Evolutionary conservation across 2,888 invertebrate species (phyloP), one percentile per base, ranked within the genome.

Genomic region (Lydus trimaculatus): DNA sequence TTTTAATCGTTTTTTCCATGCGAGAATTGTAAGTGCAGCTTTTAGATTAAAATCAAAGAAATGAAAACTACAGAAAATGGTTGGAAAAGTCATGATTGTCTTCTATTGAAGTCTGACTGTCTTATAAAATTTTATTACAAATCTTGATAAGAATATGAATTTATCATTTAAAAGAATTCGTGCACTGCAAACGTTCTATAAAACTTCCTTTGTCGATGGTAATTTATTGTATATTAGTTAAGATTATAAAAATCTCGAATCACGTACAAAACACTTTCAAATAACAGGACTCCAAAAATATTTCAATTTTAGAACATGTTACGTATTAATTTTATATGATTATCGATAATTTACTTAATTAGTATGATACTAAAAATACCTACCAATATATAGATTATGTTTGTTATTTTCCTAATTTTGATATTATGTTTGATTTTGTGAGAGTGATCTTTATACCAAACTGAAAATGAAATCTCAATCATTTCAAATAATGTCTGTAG

Each of bases 111-210:
- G 20, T 48, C 20, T 48, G 48, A 9, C 28, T 31, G 13, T 8
- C 31, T 15, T 60, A 20, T 60, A 60, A 60, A 60, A 60, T 33
- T 60, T 25, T 36, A 60, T 60, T 60, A 20, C 13, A 60, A 9
- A 33, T 60, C 60, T 31, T 36, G 20, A 20, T 48, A 20, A 48
- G 20, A 20, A 48, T 48, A 48, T 48, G 48, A 48, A 60, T 60
- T 60, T 33, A 60, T 60, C 60, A 33, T 31, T 60, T n/a, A 60
- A 60, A 23, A 1, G 60, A 17, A 11, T 31, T 60, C 60, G n/a
- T 60, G 31, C 31, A 60, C 23, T 60, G 17, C 8, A 33, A 33
- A 11, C 31, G n/a, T n/a, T 31, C 13, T 20, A 20, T 17, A 48
- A 48, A 31, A 17, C 33, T 60, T 60, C 31, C 60, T 31, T 31